Evolutionary conservation across 2,888 invertebrate species (phyloP).

Genomic region (Meloe dianella): DNA sequence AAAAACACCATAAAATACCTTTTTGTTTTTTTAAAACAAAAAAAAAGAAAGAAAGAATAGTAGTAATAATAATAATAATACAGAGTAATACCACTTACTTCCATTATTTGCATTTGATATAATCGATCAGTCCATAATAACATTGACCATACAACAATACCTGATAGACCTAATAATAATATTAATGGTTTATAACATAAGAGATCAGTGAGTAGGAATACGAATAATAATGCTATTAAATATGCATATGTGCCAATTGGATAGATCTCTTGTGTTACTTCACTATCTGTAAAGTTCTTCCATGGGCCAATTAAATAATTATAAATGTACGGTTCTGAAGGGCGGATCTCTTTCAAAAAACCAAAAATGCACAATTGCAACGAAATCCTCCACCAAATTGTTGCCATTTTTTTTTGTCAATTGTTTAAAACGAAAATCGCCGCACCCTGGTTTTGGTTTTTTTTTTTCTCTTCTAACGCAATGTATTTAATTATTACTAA

Average conservation of each 20-base stretch:
- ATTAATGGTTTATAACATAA: constrained; percentile 85
- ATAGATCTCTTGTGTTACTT: constrained; percentile 77
- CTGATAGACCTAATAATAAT: constrained; percentile 76
- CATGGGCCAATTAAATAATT: constrained; percentile 73
- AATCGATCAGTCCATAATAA: constrained; percentile 75
- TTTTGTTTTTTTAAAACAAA: too few relatives aligned
- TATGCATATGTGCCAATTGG: constrained; percentile 85
- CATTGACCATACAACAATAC: constrained; percentile 73
- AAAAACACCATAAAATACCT: constrained; percentile 81
- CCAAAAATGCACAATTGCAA: constrained; percentile 77
- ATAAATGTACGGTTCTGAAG: constrained; percentile 79
- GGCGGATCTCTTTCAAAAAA: constrained; percentile 76
- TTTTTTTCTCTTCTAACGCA: too few relatives aligned
- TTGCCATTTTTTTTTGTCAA: constrained; percentile 42
- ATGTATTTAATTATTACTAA: too few relatives aligned
- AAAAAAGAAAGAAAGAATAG: constrained; percentile 31
- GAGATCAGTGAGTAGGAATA: constrained; percentile 83
- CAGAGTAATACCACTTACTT: too few relatives aligned
- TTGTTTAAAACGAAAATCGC: too few relatives aligned
- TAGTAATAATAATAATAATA: background rate
- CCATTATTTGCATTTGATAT: constrained; percentile 67
- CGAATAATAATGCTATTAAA: constrained; percentile 71
- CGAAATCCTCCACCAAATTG: constrained; percentile 71
- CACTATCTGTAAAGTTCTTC: constrained; percentile 71
- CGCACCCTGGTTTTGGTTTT: too few relatives aligned